Conservation (phyloP, 2,113 vertebrate genomes). For the Hiodon tergisus region DNA sequence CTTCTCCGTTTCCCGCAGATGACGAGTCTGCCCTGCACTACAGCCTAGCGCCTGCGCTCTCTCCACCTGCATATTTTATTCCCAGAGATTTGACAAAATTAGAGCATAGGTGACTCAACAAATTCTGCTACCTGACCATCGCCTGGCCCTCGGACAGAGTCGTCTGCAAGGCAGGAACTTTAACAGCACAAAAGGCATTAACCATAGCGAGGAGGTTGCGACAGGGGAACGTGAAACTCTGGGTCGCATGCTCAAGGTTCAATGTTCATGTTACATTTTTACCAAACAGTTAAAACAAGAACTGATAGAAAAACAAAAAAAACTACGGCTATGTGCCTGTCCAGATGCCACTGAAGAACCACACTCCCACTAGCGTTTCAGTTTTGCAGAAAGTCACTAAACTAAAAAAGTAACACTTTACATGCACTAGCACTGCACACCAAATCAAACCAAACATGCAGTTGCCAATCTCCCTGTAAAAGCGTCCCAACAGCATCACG, state of each 20-base stretch:
- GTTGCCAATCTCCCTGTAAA: not conserved
- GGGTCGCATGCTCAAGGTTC: not conserved
- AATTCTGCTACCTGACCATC: too few species aligned
- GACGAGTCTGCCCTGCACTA: slow-evolving; percentile 25
- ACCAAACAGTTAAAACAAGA: not conserved
- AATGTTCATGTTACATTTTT: not conserved
- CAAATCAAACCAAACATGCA: not conserved
- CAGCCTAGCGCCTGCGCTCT: slow-evolving; percentile 12
- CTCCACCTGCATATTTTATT: slow-evolving; percentile 26
- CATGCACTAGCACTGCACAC: not conserved
- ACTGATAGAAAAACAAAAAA: not conserved
- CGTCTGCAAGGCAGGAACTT: too few species aligned
- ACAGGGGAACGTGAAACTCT: too few species aligned
- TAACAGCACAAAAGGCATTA: too few species aligned
- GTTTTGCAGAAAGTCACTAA: not conserved
- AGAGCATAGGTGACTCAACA: not conserved
- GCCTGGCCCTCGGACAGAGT: too few species aligned
- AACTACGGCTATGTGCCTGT: too few species aligned
- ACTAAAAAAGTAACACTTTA: not conserved
- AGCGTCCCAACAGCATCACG: too few species aligned
- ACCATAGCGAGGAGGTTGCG: too few species aligned
- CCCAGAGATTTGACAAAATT: slow-evolving; percentile 24
- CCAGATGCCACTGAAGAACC: too few species aligned
- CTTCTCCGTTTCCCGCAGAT: slow-evolving; percentile 4
- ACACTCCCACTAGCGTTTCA: not conserved